Evolutionary conservation across 2,797 vertebrate species (phyloP), one percentile per base, ranked within the genome.

Genomic region (Enoplosus armatus): DNA sequence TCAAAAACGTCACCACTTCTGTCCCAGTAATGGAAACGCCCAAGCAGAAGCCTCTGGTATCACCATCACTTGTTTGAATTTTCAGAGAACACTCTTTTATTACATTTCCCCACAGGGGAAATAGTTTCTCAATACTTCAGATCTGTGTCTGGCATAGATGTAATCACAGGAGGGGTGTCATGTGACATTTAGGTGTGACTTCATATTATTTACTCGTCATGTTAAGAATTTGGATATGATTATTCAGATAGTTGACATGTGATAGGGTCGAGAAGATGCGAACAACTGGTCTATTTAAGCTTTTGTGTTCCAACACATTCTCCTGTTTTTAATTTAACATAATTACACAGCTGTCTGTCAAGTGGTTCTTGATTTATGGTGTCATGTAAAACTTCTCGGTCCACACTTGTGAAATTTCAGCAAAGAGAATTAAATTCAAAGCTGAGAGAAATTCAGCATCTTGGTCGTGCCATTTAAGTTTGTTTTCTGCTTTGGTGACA

Each of bases 401-500:
- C 33, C 65, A 69, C 33, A 50, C 27, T 56, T 33, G 18, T 58
- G 11, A 64, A 58, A 50, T 69, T 60, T 75, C 69, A 55, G 33
- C 26, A 43, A 58, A 50, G 39, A 78, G 6, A 76, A 88, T 79
- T 83, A 85, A 90, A 90, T 74, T 82, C 33, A 66, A 61, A 78
- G 65, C 43, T 67, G 43, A 82, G 35, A 73, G 45, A 81, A 85
- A n/a, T 2, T 45, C 37, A 20, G 43, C n/a, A 8, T 54, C 27
- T 8, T 39, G 9, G 7, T 70, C 0, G 1, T 69, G 37, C 80
- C 11, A 37, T 73, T 74, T 20, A 22, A 59, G 5, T 39, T 43
- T 27, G 10, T n/a, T 45, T 48, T 68, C 6, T 60, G n/a, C 24
- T 43, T 60, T 18, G 15, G 10, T 22, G 6, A 8, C 11, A 35